Base-by-base conservation (phyloP, 2,888 invertebrate genomes). In the Seira ritae region DNA sequence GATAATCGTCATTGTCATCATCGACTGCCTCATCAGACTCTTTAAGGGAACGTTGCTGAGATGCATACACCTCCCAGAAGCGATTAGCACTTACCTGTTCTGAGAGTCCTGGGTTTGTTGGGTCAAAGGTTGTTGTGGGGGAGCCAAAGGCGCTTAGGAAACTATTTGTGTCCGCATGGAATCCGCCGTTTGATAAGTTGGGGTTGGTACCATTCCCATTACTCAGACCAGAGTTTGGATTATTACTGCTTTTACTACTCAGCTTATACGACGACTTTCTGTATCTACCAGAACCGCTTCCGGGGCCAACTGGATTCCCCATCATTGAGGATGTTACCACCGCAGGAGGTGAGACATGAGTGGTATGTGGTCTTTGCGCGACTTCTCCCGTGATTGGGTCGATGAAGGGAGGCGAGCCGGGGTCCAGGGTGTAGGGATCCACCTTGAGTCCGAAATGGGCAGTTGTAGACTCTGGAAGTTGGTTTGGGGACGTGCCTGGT, bases 391-490 rank as follows among this genome's bases (percentile, higher is more conserved):
- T 84, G 24, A 85, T 68, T 31, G 84, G 84, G 66, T 86, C 85
- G 20, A 87, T 86, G 62, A 87, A 88, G n/a, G 88, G 86, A 0
- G 87, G 87, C n/a, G 83, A 86, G 37, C 84, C 86, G 2, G 87
- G 85, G 75, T 86, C 87, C 70, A 88, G 74, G 10, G 86, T 84
- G 85, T 88, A 88, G 0, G 89, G 89, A 62, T 89, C 89, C 65
- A 89, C 89, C 77, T 89, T 89, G 10, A 89, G 76, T 12, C 88
- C 89, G 76, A 88, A 88, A 69, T 84, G 84, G 6, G 85, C 82
- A 8, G 88, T 87, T 46, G 89, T 89, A 24, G 88, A 88, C 84
- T 89, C 89, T 42, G 89, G 89, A n/a, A 89, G 78, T 80, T 86
- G 86, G 46, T 84, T 81, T 24, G 86, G 84, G 19, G 86, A 84